Percentiles rank a stretch among this genome's conserved stretches.
Conservation (phyloP, 2,113 vertebrate species). For the Stictonetta naevosa region DNA sequence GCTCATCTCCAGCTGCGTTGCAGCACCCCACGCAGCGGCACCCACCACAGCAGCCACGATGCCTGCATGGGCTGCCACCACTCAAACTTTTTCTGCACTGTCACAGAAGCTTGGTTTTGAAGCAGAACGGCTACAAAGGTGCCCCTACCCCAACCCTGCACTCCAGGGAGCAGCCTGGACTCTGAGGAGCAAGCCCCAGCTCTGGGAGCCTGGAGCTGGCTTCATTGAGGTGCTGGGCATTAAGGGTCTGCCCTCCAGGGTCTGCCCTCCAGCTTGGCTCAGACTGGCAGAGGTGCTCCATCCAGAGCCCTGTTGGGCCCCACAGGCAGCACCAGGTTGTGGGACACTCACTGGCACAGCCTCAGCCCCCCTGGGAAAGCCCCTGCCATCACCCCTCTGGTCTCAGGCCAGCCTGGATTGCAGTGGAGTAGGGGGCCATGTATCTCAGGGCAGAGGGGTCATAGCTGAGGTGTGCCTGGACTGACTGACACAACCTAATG, state of each 20-base stretch:
- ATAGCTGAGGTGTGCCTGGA: accelerated
- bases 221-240: accelerated
- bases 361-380: neutral
- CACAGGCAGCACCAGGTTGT: neutral
- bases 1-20: accelerated
- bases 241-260: accelerated
- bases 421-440: neutral
- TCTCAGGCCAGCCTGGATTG: accelerated
- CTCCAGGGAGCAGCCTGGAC: neutral
- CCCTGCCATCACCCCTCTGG: accelerated
- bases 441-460: accelerated
- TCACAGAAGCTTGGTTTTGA: too few species aligned
- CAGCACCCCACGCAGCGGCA: too few species aligned
- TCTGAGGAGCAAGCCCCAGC: neutral
- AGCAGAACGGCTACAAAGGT: accelerated
- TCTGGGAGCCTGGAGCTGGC: neutral
- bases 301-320: too few species aligned
- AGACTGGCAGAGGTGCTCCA: neutral
- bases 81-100: neutral
- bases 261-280: accelerated
- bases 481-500: accelerated
- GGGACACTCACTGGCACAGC: too few species aligned
- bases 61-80: neutral
- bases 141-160: neutral
- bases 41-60: neutral